Percentiles rank a stretch among this genome's conserved stretches.
phyloP scores from a whole-genome alignment of 2,888 invertebrate genomes.

The Clunio marinus region DNA sequence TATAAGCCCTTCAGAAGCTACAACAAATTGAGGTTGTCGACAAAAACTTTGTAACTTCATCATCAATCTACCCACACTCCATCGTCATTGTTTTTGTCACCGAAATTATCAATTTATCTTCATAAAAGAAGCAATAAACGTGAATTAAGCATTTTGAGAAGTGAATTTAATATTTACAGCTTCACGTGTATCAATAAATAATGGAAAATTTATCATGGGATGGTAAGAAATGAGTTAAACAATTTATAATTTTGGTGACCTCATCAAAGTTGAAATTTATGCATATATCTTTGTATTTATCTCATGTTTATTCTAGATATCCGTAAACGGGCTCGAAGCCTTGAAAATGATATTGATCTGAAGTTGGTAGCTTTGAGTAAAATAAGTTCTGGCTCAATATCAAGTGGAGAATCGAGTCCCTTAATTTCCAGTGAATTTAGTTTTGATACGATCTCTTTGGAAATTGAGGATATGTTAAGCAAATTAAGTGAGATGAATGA shows the following conservation, averaged over 20 bases:
- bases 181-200: too few species aligned
- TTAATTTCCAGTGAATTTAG: conserved; percentile 67
- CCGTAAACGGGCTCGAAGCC: conserved; percentile 83
- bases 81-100: too few species aligned
- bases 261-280: neutral
- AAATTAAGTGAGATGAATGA: conserved; percentile 73
- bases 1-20: too few species aligned
- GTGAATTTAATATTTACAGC: too few species aligned
- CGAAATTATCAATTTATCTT: too few species aligned
- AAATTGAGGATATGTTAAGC: conserved; percentile 81
- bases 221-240: conserved; percentile 4
- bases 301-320: conserved; percentile 59
- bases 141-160: too few species aligned
- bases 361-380: conserved; percentile 70
- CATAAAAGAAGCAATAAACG: too few species aligned
- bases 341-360: conserved; percentile 95
- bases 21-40: too few species aligned
- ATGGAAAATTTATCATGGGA: conserved; percentile 19
- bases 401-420: conserved; percentile 61
- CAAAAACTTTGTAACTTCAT: too few species aligned
- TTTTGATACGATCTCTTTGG: conserved; percentile 87
- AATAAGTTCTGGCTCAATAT: conserved; percentile 62
- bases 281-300: neutral
- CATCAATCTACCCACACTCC: too few species aligned
- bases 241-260: neutral